phyloP scores from a whole-genome alignment of 35 echinoderm and acorn worm species.

The Hemicentrotus pulcherrimus region DNA sequence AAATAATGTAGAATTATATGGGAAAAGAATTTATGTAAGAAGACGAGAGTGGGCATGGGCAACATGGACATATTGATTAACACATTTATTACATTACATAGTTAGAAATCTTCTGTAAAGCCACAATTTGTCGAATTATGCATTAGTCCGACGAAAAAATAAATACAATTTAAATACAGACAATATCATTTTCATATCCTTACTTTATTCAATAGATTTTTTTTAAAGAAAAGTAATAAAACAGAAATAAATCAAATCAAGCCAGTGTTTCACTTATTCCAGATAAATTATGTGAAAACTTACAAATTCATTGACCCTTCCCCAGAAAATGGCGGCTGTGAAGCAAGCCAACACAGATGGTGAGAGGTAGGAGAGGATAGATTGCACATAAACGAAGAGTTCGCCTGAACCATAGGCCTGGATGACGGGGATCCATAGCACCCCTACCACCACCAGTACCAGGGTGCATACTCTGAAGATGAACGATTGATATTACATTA shows the following conservation, averaged over 20 bases:
- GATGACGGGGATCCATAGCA: constrained; percentile 74
- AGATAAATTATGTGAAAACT: background rate
- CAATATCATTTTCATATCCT: too few relatives aligned
- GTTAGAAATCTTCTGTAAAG: too few relatives aligned
- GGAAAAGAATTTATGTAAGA: too few relatives aligned
- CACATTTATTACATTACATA: too few relatives aligned
- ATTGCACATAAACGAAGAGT: constrained; percentile 74
- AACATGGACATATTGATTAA: too few relatives aligned
- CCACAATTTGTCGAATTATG: too few relatives aligned
- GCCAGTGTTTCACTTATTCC: background rate
- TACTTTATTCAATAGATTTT: too few relatives aligned
- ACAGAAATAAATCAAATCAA: too few relatives aligned
- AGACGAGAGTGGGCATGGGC: too few relatives aligned
- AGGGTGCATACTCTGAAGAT: constrained; percentile 54
- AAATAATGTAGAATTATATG: background rate
- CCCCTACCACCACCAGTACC: constrained; percentile 50
- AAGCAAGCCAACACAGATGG: constrained; percentile 63
- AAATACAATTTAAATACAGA: too few relatives aligned
- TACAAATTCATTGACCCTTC: constrained; percentile 59
- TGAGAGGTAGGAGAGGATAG: constrained; percentile 64
- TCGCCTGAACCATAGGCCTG: constrained; percentile 64
- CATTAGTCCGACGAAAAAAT: too few relatives aligned
- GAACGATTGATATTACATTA: background rate
- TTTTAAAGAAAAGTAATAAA: too few relatives aligned
- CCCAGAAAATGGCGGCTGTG: constrained; percentile 51